phyloP scores from a whole-genome alignment of 1,140 invertebrate genomes.

The Ptiloglossa arizonensis region DNA sequence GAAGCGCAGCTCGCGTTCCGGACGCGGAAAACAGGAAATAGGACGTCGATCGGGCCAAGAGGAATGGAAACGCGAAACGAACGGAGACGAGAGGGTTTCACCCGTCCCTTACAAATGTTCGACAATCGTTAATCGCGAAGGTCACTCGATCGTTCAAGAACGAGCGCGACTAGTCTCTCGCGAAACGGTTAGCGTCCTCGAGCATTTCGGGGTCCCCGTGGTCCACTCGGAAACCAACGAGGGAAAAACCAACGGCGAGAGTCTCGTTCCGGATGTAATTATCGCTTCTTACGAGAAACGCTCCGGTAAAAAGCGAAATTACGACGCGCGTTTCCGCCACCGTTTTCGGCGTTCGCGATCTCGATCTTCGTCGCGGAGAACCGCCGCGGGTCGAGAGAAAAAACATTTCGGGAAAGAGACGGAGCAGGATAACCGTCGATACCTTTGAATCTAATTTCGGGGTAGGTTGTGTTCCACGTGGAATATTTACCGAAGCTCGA shows the following conservation, averaged over 20 bases:
- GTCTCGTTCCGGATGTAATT: constrained; percentile 15
- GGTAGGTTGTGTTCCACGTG: constrained; percentile 56
- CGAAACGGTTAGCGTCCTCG: constrained; percentile 1
- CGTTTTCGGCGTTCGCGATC: neutral
- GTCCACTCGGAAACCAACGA: neutral
- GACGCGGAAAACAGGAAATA: constrained; percentile 7
- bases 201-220: neutral
- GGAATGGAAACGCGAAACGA: neutral
- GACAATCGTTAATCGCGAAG: constrained; percentile 20
- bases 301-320: neutral
- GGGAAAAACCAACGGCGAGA: neutral
- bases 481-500: constrained; percentile 50
- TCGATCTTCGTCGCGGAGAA: neutral
- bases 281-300: constrained; percentile 11
- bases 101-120: constrained; percentile 18
- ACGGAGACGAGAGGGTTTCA: neutral
- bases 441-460: constrained; percentile 70
- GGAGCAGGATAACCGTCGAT: constrained; percentile 58
- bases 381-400: neutral
- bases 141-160: neutral
- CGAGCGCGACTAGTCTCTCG: neutral
- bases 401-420: too few species aligned
- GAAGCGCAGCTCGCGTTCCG: neutral
- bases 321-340: neutral
- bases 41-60: constrained; percentile 15